These are phyloP conservation scores for Tipula vernalis DNA, from an alignment of 2,888 invertebrate genomes.

Conservation along the genomic window DNA sequence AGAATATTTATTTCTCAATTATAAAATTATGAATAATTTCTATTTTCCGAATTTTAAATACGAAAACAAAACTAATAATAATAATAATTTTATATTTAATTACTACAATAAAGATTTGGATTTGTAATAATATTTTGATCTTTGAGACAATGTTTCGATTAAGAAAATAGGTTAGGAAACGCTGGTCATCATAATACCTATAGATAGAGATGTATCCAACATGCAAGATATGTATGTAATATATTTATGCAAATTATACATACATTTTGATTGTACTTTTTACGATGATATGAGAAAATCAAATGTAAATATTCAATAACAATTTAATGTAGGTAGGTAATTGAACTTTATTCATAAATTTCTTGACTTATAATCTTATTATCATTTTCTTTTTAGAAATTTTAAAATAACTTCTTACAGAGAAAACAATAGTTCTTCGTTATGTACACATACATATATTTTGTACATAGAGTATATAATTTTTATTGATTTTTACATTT, in stretches of 20 bases:
- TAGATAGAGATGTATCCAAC: neutral
- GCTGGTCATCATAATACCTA: neutral
- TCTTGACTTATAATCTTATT: conserved; percentile 6
- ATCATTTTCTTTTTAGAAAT: conserved; percentile 6
- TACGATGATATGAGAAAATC: neutral
- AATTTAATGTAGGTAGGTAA: conserved; percentile 9
- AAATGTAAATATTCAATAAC: neutral
- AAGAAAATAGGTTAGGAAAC: neutral
- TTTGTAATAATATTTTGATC: too few species aligned
- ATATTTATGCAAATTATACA: neutral
- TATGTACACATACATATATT: neutral
- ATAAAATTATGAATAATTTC: too few species aligned
- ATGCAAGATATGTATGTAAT: neutral
- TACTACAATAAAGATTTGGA: too few species aligned
- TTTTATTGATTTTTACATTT: neutral
- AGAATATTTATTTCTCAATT: too few species aligned
- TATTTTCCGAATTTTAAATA: too few species aligned
- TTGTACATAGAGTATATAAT: neutral
- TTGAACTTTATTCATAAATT: conserved; percentile 9
- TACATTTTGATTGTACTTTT: neutral
- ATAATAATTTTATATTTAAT: too few species aligned
- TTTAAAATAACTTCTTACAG: neutral
- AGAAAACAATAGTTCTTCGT: neutral
- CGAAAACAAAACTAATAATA: too few species aligned
- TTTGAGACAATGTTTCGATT: neutral